Evolutionary conservation across 2,113 vertebrate genomes (phyloP).

Genomic region (Urocolius indicus): DNA sequence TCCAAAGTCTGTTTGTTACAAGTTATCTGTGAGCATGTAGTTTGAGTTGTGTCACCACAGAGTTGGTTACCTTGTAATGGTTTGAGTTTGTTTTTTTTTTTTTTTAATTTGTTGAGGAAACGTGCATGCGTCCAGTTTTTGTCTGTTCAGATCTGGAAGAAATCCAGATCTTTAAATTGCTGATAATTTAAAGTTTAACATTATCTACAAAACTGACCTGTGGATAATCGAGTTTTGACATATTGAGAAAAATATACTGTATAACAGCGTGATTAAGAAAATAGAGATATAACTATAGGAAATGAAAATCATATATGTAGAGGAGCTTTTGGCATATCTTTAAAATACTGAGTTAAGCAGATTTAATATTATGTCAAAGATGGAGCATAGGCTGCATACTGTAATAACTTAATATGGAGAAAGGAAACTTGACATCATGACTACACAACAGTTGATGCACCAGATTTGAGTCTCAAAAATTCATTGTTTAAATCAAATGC

Average conservation of each 20-base stretch:
- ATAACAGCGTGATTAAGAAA: not conserved
- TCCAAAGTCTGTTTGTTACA: fast-evolving
- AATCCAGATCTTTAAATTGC: not conserved
- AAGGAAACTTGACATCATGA: not conserved
- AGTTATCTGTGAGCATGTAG: not conserved
- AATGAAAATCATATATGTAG: not conserved
- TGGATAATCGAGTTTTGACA: not conserved
- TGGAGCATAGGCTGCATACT: not conserved
- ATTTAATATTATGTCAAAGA: not conserved
- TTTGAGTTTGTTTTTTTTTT: not conserved
- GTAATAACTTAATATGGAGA: not conserved
- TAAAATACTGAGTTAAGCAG: not conserved
- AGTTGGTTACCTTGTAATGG: not conserved
- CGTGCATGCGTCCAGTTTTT: not conserved
- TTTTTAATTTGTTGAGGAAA: not conserved
- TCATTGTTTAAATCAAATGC: not conserved
- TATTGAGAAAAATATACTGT: not conserved
- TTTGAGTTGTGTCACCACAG: not conserved
- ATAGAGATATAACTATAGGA: not conserved
- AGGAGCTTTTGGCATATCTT: not conserved
- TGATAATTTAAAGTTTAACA: not conserved
- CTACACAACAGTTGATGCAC: not conserved
- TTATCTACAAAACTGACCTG: not conserved
- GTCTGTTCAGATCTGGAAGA: not conserved
- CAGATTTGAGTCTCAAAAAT: not conserved